Evolutionary conservation across 2,888 invertebrate genomes (phyloP).

Genomic region (Didymodactylos carnosus): DNA sequence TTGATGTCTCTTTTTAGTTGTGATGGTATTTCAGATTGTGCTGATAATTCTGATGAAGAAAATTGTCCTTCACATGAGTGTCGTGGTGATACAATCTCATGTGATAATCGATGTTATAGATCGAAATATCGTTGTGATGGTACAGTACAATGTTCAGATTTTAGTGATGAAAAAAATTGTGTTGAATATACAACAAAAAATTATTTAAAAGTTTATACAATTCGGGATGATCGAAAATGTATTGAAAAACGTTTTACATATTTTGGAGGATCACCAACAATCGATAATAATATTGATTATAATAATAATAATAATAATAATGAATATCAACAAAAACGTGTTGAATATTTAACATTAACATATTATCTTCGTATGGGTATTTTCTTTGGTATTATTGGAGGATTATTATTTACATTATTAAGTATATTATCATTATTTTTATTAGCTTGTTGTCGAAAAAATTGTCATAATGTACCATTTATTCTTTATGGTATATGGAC

Average conservation of each 20-base stretch:
- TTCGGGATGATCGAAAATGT: background rate
- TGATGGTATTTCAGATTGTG: slow-evolving; percentile 8
- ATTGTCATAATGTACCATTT: background rate
- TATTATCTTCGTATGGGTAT: background rate
- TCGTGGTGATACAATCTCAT: background rate
- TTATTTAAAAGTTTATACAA: background rate
- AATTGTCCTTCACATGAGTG: background rate
- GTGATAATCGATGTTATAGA: background rate
- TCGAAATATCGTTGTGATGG: background rate
- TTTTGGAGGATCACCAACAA: background rate
- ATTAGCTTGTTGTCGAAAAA: background rate
- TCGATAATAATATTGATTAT: background rate
- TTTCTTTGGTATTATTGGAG: background rate
- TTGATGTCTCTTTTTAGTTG: background rate
- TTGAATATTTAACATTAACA: background rate
- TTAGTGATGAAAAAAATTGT: background rate
- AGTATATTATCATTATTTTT: background rate
- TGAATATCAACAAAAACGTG: background rate
- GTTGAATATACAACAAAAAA: background rate
- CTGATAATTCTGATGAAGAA: slow-evolving; percentile 3
- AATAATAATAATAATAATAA: background rate
- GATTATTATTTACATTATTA: background rate
- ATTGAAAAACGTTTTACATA: background rate
- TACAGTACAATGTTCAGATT: background rate
- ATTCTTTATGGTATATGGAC: slow-evolving; percentile 1